A percentile compares a stretch with the other conserved stretches of the same genome.
Evolutionary conservation across 2,113 vertebrate species (phyloP).

Genomic region (Melanostigma gelatinosum): DNA sequence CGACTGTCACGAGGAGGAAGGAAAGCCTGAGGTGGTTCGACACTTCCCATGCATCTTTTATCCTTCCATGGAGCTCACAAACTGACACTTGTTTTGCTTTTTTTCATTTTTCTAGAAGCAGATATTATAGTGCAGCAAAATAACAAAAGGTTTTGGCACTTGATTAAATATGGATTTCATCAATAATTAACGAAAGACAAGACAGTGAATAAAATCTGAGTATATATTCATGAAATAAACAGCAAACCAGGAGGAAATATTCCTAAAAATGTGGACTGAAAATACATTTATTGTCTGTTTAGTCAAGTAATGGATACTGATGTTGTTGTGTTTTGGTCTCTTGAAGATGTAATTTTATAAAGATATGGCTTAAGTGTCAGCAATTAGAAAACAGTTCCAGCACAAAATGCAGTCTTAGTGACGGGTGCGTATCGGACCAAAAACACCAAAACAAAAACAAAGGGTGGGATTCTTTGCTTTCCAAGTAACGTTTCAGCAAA

Average conservation of each 20-base stretch:
- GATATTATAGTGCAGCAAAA: not conserved
- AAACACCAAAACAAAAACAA: not conserved
- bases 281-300: not conserved
- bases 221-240: not conserved
- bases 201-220: not conserved
- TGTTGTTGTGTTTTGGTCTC: not conserved
- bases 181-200: not conserved
- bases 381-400: not conserved
- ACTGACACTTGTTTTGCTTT: too few relatives aligned
- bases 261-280: not conserved
- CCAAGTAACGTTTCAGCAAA: not conserved
- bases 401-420: not conserved
- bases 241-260: not conserved
- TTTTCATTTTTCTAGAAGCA: not conserved
- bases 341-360: too few relatives aligned
- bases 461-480: not conserved
- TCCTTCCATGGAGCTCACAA: not conserved
- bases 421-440: not conserved
- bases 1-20: slow-evolving; percentile 14
- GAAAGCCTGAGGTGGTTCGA: not conserved
- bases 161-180: not conserved
- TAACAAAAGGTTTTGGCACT: not conserved
- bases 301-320: not conserved
- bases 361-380: not conserved
- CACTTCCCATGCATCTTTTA: not conserved